Base-by-base conservation (phyloP, 2,113 vertebrate genomes). In the Passer montanus region DNA sequence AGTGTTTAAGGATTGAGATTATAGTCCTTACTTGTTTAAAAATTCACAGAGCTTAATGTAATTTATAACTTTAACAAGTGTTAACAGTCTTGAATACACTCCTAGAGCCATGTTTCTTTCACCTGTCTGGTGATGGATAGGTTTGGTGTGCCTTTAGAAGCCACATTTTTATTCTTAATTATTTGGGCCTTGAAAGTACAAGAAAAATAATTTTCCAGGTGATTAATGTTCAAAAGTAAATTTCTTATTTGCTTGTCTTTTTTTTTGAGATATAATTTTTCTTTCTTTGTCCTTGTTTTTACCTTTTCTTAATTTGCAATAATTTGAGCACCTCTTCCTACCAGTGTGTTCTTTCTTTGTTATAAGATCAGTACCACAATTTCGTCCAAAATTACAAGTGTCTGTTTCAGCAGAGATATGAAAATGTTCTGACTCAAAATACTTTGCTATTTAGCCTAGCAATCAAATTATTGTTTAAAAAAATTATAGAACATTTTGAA, bases 21-120 rank as follows among this genome's bases (percentile, higher is more conserved):
- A 90, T 87, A 66, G 89, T 90, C 49, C 67, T 94, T 81, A 74
- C 47, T 84, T 67, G 84, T 94, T 94, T 93, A 88, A 94, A 95
- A 94, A 93, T 94, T 90, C 75, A 93, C 91, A 93, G 67, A 27
- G 35, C 56, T 97, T 93, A 80, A 83, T 90, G 52, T 94, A 62
- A 91, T 87, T 91, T 94, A 80, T 91, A 88, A 85, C 59, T 83
- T 81, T 27, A 74, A 39, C 82, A 93, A 87, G 30, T 59, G 64
- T 93, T 91, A 91, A 85, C 84, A 68, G 56, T 87, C 77, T 67
- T 53, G 20, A 88, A 84, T 60, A 10, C 24, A 23, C 67, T 92
- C 24, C 31, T 83, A 67, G 78, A 66, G 62, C 82, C 75, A 1
- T 22, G 22, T 60, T 91, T 62, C 60, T 87, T 95, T 84, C 39